Evolutionary conservation across 2,888 invertebrate genomes (phyloP).

Genomic region (Gisinianus flammeolus): DNA sequence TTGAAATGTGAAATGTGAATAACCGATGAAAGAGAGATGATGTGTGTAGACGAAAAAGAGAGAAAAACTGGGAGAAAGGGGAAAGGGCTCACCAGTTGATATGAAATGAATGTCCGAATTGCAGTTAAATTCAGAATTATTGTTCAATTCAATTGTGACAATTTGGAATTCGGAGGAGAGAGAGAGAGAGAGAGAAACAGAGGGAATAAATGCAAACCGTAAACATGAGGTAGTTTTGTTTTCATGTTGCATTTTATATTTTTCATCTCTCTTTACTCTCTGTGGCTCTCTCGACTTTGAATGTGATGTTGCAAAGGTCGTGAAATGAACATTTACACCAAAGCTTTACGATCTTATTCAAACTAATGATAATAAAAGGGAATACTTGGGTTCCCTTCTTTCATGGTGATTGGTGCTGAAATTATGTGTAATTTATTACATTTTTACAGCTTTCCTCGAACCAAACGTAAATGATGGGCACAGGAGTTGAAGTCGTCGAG

Average conservation of each 20-base stretch:
- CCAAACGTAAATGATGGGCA: slow-evolving; percentile 17
- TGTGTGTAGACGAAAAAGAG: too few relatives aligned
- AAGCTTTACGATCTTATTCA: slow-evolving; percentile 29
- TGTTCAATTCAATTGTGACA: not conserved
- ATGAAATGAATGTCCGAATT: too few relatives aligned
- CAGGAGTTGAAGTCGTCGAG: not conserved
- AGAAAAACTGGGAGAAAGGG: too few relatives aligned
- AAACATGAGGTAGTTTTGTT: too few relatives aligned
- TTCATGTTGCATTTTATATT: too few relatives aligned
- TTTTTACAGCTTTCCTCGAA: slow-evolving; percentile 28
- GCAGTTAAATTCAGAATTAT: not conserved
- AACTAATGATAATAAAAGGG: slow-evolving; percentile 31
- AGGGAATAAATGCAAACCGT: not conserved
- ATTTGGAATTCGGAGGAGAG: too few relatives aligned
- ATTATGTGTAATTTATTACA: slow-evolving; percentile 33
- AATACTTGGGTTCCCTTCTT: slow-evolving; percentile 19
- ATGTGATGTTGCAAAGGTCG: slow-evolving; percentile 7
- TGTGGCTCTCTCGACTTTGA: not conserved
- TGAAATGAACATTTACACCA: slow-evolving; percentile 29
- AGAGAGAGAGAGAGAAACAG: too few relatives aligned
- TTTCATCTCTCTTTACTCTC: not conserved
- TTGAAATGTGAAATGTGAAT: too few relatives aligned
- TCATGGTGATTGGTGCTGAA: slow-evolving; percentile 34
- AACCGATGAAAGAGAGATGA: too few relatives aligned
- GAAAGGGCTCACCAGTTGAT: too few relatives aligned